phyloP scores from a whole-genome alignment of 2,113 vertebrate genomes.

The Megaleporinus macrocephalus region DNA sequence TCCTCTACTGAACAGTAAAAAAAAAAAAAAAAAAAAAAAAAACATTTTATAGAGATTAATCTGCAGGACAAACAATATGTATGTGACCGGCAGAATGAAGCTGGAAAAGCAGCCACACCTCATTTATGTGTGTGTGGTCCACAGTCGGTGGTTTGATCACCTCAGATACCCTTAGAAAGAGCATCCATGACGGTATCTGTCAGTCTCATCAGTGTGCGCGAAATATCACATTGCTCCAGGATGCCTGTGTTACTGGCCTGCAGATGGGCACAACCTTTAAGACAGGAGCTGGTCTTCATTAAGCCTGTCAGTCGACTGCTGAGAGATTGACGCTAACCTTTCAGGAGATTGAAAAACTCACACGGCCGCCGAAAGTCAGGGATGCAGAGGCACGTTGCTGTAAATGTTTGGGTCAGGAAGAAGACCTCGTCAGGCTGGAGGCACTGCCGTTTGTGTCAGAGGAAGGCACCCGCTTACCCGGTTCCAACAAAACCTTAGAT shows the following conservation, averaged over 20 bases:
- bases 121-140: background rate
- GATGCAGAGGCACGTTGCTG: background rate
- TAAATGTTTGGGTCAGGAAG: background rate
- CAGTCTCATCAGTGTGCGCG: background rate
- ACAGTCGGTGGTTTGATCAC: background rate
- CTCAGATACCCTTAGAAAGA: background rate
- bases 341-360: background rate
- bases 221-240: background rate
- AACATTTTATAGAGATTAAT: too few relatives aligned
- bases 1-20: too few relatives aligned
- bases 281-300: slow-evolving; percentile 12
- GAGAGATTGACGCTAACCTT: background rate
- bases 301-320: background rate
- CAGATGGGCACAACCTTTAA: slow-evolving; percentile 20
- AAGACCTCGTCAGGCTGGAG: background rate
- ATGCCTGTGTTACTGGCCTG: background rate
- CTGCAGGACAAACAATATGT: too few relatives aligned
- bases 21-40: too few relatives aligned
- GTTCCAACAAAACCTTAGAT: background rate
- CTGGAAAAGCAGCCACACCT: background rate
- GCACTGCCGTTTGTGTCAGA: background rate
- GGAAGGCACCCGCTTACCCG: background rate
- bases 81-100: background rate
- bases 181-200: background rate
- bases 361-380: background rate